phyloP scores from a whole-genome alignment of 2,888 invertebrate species.

The Himalopsyche tibetana region DNA sequence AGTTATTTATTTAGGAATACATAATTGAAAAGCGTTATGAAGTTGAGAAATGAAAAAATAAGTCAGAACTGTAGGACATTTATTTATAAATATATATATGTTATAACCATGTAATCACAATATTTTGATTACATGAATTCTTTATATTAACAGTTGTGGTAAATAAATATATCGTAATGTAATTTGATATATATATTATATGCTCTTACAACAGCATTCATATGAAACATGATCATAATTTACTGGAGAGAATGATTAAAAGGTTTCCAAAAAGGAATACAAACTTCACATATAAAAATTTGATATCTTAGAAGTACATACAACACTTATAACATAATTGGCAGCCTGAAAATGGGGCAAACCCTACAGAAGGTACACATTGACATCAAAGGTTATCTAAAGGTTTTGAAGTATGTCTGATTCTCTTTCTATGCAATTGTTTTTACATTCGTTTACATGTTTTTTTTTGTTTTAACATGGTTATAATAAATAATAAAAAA shows the following conservation, averaged over 20 bases:
- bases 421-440: background rate
- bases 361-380: constrained; percentile 57
- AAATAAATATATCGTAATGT: constrained; percentile 24
- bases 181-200: background rate
- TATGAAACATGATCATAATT: constrained; percentile 6
- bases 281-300: constrained; percentile 58
- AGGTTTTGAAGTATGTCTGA: background rate
- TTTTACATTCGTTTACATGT: too few species aligned
- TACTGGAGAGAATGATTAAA: constrained; percentile 19
- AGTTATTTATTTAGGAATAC: too few species aligned
- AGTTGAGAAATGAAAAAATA: background rate
- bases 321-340: constrained; percentile 25
- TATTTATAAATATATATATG: constrained; percentile 58
- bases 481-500: too few species aligned
- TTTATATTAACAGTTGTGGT: constrained; percentile 22
- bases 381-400: constrained; percentile 40
- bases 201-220: background rate
- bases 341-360: constrained; percentile 38
- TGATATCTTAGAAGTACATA: constrained; percentile 39
- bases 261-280: constrained; percentile 57
- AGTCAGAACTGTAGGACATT: constrained; percentile 55
- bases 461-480: too few species aligned
- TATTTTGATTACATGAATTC: background rate
- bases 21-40: too few species aligned
- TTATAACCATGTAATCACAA: constrained; percentile 45